Evolutionary conservation across 2,797 vertebrate genomes (phyloP).

Genomic region (Anas bahamensis): DNA sequence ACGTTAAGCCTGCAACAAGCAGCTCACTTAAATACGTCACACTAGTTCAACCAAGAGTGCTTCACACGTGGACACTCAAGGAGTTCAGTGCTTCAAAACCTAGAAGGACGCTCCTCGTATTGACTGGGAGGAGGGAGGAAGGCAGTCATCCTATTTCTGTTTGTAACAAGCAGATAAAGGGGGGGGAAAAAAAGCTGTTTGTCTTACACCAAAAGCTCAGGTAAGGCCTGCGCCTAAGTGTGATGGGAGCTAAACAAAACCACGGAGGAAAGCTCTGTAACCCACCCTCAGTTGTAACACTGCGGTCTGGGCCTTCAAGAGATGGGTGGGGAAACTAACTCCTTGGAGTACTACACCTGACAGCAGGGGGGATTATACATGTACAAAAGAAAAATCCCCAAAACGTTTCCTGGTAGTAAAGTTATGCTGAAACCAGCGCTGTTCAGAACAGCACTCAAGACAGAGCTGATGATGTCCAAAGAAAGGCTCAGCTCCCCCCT

Average conservation of each 20-base stretch:
- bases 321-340: neutral
- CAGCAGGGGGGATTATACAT: neutral
- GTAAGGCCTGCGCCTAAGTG: neutral
- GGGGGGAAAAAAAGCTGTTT: neutral
- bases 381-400: neutral
- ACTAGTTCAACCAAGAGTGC: neutral
- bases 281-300: neutral
- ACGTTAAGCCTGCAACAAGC: neutral
- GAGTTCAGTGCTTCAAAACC: neutral
- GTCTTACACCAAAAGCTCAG: neutral
- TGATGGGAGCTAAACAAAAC: neutral
- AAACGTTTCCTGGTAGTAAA: neutral
- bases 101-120: neutral
- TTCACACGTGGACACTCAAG: neutral
- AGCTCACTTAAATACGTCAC: neutral
- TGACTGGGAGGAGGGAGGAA: neutral
- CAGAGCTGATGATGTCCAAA: neutral
- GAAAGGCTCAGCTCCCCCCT: neutral
- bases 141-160: neutral
- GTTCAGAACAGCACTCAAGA: neutral
- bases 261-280: neutral
- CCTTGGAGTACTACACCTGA: neutral
- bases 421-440: neutral
- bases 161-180: neutral
- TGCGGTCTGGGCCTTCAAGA: neutral